A percentile compares a stretch with the other conserved stretches of the same genome.
Conservation (phyloP, 2,113 vertebrate genomes). For the Microcebus murinus region DNA sequence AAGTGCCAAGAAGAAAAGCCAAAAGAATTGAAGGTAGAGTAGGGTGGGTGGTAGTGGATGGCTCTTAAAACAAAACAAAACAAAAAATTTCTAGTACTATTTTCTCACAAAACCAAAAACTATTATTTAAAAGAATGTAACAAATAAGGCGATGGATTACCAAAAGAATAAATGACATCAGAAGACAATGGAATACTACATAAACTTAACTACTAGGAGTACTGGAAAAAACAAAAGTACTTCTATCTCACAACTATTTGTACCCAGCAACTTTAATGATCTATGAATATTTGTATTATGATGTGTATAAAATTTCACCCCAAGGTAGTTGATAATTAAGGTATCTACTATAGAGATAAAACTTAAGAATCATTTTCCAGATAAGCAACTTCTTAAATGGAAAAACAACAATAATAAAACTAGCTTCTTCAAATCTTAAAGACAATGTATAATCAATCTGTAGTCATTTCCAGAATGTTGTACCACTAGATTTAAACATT, state of each 20-base stretch:
- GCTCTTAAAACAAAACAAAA: neutral
- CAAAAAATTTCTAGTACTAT: neutral
- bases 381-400: slow-evolving; percentile 48
- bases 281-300: neutral
- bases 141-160: neutral
- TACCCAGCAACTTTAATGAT: neutral
- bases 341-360: slow-evolving; percentile 34
- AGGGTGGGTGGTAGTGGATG: neutral
- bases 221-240: neutral
- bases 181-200: slow-evolving; percentile 11
- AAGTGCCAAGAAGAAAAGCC: slow-evolving; percentile 40
- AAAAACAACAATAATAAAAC: neutral
- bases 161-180: slow-evolving; percentile 47
- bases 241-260: neutral
- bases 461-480: slow-evolving; percentile 48
- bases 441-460: slow-evolving; percentile 21
- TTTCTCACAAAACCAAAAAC: slow-evolving; percentile 39
- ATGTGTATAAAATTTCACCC: slow-evolving; percentile 13
- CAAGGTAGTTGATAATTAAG: slow-evolving; percentile 50
- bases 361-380: slow-evolving; percentile 2
- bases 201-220: neutral
- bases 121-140: slow-evolving; percentile 32
- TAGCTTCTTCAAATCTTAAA: slow-evolving; percentile 31
- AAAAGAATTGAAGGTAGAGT: neutral
- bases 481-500: neutral